Evolutionary conservation across 2,888 invertebrate genomes (phyloP).

Genomic region (Xylota segnis): DNA sequence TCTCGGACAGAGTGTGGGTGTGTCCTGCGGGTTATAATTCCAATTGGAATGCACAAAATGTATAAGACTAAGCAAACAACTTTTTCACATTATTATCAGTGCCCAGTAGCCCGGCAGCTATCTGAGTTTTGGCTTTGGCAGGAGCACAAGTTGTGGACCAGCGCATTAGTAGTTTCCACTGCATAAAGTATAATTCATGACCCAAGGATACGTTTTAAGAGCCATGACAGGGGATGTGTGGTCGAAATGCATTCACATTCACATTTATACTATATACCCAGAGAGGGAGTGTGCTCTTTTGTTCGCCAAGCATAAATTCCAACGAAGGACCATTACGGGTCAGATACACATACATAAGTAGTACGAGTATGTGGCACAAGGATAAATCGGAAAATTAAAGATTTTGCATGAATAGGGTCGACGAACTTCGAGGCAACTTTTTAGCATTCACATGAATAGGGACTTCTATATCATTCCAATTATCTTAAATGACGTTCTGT

Average conservation of each 20-base stretch:
- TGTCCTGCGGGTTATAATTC: neutral
- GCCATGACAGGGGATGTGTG: neutral
- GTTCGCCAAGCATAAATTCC: neutral
- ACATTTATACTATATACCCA: neutral
- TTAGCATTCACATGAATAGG: no score
- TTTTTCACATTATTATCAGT: constrained; percentile 8
- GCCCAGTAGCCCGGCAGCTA: neutral
- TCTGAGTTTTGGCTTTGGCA: neutral
- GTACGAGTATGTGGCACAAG: no score
- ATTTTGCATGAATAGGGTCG: no score
- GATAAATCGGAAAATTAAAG: no score
- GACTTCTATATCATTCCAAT: no score
- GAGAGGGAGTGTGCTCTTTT: neutral
- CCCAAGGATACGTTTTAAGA: neutral
- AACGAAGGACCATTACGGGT: neutral
- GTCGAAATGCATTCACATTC: neutral
- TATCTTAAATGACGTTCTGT: no score
- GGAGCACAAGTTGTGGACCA: neutral
- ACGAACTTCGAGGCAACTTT: no score
- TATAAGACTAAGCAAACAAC: neutral
- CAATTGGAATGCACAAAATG: neutral
- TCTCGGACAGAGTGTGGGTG: neutral
- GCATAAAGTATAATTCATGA: neutral
- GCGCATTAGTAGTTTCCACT: neutral
- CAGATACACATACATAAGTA: neutral